Conservation (phyloP, 2,888 invertebrate genomes). For the Serripes groenlandicus region DNA sequence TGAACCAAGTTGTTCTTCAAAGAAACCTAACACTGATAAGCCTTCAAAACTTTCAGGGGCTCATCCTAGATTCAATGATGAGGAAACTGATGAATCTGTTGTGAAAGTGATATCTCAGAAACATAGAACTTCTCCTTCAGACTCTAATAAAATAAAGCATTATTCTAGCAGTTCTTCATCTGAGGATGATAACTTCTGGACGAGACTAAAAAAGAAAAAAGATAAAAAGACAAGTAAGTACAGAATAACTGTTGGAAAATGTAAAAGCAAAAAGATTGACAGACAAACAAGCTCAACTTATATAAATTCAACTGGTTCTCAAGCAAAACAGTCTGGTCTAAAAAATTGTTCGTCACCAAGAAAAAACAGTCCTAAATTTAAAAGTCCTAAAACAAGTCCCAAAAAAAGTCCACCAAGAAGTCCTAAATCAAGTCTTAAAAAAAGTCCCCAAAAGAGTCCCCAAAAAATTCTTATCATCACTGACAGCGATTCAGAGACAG, state of each 20-base stretch:
- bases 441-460: slow-evolving; percentile 23
- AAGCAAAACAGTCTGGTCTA: background rate
- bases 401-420: slow-evolving; percentile 8
- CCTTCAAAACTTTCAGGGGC: too few species aligned
- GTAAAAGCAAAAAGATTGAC: background rate
- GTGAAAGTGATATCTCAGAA: too few species aligned
- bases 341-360: too few species aligned
- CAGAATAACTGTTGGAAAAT: slow-evolving; percentile 1
- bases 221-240: background rate
- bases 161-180: background rate
- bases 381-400: background rate
- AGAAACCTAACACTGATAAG: too few species aligned
- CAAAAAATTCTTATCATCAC: slow-evolving; percentile 50
- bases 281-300: background rate
- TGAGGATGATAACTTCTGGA: background rate
- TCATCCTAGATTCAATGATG: too few species aligned
- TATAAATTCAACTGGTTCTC: background rate
- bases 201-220: background rate
- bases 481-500: slow-evolving; percentile 52
- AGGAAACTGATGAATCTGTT: too few species aligned
- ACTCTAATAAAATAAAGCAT: background rate
- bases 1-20: too few species aligned
- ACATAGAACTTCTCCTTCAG: too few species aligned
- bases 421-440: slow-evolving; percentile 32
- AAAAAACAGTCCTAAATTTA: background rate